Evolutionary conservation across 53 echinoderm and acorn worm species (phyloP).

Genomic region (Patiria pectinifera): DNA sequence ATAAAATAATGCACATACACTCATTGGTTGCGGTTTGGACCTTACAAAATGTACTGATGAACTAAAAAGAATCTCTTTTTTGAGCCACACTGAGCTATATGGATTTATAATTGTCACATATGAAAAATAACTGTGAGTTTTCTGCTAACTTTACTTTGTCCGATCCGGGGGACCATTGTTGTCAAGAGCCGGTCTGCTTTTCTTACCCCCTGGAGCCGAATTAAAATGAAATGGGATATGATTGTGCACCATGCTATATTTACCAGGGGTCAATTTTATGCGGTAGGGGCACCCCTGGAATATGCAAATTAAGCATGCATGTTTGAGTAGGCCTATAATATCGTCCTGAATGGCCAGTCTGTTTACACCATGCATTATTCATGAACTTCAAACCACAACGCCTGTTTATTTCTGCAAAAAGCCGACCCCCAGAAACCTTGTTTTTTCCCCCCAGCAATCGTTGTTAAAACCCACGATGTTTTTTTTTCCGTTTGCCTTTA

Average conservation of each 20-base stretch:
- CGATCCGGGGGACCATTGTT: slow-evolving; percentile 1
- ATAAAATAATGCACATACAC: too few relatives aligned
- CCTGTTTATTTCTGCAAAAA: neutral
- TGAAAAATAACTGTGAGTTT: too few relatives aligned
- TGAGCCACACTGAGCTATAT: too few relatives aligned
- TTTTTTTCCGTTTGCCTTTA: too few relatives aligned
- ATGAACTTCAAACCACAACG: neutral
- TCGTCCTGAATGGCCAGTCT: neutral
- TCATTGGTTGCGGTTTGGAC: too few relatives aligned
- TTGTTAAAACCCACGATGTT: too few relatives aligned
- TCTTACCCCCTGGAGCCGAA: slow-evolving; percentile 40
- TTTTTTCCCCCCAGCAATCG: neutral
- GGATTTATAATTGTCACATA: too few relatives aligned
- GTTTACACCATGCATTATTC: slow-evolving; percentile 42
- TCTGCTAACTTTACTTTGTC: neutral
- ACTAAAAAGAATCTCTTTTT: too few relatives aligned
- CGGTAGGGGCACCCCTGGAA: neutral
- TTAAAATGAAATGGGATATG: slow-evolving; percentile 35
- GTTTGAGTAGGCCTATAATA: neutral
- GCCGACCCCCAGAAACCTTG: neutral
- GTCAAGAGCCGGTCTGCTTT: slow-evolving; percentile 1
- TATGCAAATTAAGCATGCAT: neutral
- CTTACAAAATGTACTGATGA: too few relatives aligned
- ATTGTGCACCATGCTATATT: slow-evolving; percentile 10
- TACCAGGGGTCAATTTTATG: slow-evolving; percentile 1